Conservation (phyloP, 1,140 invertebrate species). For the Conopomorpha cramerella region DNA sequence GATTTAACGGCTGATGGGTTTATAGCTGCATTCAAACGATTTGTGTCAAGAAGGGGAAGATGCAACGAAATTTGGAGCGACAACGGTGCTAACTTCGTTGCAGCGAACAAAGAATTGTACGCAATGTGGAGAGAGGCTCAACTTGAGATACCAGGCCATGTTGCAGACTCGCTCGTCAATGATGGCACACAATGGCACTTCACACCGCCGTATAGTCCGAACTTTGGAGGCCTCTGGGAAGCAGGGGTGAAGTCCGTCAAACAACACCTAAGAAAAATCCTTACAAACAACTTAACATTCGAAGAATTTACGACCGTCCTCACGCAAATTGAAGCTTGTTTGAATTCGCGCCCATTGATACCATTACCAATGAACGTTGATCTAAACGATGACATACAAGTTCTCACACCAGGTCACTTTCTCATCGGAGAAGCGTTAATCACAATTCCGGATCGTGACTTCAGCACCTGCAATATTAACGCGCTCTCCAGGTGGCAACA, state of each 20-base stretch:
- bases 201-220: conserved; percentile 1
- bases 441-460: conserved; percentile 2
- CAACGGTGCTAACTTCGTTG: conserved; percentile 16
- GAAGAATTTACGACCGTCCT: conserved; percentile 17
- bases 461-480: not conserved
- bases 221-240: conserved; percentile 13
- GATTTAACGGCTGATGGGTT: conserved; percentile 21
- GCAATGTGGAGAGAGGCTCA: not conserved
- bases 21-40: conserved; percentile 13
- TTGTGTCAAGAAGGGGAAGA: conserved; percentile 13
- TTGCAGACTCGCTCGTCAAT: not conserved
- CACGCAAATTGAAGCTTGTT: conserved; percentile 12
- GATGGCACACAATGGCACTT: not conserved
- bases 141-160: not conserved
- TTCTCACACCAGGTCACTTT: conserved; percentile 16
- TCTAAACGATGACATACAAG: conserved; percentile 6
- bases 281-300: conserved; percentile 6
- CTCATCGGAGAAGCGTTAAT: conserved; percentile 11
- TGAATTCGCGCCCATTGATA: conserved; percentile 11
- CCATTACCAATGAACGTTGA: conserved; percentile 7
- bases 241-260: conserved; percentile 11
- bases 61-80: conserved; percentile 14
- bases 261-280: conserved; percentile 5
- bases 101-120: conserved; percentile 6
- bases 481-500: conserved; percentile 1